Evolutionary conservation across 64 coral and sea anemone genomes (phyloP).

Genomic region (Trachythela sp.): DNA sequence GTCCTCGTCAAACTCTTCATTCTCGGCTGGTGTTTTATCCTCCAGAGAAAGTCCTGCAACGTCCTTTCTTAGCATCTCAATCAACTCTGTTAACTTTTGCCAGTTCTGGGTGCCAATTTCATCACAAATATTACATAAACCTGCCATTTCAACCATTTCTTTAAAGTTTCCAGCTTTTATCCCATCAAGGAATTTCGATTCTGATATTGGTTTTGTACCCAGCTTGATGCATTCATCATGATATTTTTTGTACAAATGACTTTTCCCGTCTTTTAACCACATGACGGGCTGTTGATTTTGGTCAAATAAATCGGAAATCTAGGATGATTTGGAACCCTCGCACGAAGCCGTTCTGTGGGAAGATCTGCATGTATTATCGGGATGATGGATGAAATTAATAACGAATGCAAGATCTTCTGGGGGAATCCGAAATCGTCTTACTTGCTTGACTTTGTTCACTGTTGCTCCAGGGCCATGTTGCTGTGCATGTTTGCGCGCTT

Average conservation of each 20-base stretch:
- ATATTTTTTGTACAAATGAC: constrained; percentile 20
- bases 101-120: constrained; percentile 46
- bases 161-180: no score
- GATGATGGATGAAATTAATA: constrained; percentile 40
- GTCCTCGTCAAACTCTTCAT: no score
- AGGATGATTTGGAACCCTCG: no score
- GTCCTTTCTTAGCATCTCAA: not conserved
- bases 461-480: not conserved
- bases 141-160: no score
- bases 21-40: not conserved
- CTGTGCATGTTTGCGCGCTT: not conserved
- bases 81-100: constrained; percentile 25
- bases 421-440: not conserved
- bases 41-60: not conserved
- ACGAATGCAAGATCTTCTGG: no score
- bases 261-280: constrained; percentile 47
- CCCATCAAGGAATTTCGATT: constrained; percentile 28
- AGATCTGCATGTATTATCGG: constrained; percentile 22
- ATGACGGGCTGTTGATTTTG: constrained; percentile 48
- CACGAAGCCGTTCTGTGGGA: no score
- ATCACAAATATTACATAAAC: no score
- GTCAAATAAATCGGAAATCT: no score
- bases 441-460: not conserved
- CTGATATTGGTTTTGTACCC: constrained; percentile 12
- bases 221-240: no score